Evolutionary conservation across 2,888 invertebrate species (phyloP).

Genomic region (Polydesmus complanatus): DNA sequence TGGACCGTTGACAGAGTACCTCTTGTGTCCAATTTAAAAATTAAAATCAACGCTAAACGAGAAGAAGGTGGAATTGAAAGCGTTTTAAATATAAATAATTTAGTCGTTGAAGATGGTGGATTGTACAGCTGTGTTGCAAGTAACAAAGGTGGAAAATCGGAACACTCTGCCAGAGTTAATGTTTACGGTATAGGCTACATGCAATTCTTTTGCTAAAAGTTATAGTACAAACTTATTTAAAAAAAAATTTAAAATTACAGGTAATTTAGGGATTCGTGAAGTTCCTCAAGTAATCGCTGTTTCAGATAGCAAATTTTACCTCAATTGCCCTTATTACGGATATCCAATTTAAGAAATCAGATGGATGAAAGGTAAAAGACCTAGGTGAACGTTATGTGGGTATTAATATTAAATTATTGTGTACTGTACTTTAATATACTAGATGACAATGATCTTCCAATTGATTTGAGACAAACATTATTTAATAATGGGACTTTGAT

Average conservation of each 20-base stretch:
- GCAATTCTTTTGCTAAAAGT: not conserved
- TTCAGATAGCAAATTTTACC: not conserved
- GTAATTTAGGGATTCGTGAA: not conserved
- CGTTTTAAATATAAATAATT: not conserved
- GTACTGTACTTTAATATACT: not conserved
- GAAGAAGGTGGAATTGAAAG: not conserved
- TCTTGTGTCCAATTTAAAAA: not conserved
- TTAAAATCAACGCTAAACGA: not conserved
- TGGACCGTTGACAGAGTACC: not conserved
- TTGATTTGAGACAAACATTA: not conserved
- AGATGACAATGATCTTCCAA: not conserved
- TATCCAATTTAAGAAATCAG: not conserved
- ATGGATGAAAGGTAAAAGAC: slow-evolving; percentile 3
- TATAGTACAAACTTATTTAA: too few relatives aligned
- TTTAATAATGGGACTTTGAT: not conserved
- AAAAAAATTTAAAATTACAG: not conserved
- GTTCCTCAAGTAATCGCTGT: slow-evolving; percentile 1
- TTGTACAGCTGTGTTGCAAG: not conserved
- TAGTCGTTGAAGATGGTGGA: slow-evolving; percentile 3
- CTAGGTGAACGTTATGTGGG: not conserved
- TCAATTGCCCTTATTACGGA: slow-evolving; percentile 6
- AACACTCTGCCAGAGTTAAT: slow-evolving; percentile 4
- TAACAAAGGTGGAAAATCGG: not conserved
- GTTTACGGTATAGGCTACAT: not conserved
- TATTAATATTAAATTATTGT: too few relatives aligned